Evolutionary conservation across 2,113 vertebrate genomes (phyloP).

Genomic region (Pollimyrus isidori): DNA sequence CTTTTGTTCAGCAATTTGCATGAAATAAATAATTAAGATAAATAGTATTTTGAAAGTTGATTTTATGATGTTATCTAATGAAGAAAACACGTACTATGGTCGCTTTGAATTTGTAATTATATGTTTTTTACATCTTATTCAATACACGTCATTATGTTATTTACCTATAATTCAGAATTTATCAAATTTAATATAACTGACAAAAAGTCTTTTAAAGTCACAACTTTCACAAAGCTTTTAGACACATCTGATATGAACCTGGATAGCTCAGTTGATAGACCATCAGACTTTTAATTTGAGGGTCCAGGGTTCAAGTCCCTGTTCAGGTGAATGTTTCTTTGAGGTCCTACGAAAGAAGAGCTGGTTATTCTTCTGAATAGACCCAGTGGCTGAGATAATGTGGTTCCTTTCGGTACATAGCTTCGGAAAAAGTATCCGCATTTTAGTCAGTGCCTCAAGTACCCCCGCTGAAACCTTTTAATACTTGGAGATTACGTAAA

Average conservation of each 20-base stretch:
- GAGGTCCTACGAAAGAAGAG: neutral
- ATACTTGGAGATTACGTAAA: neutral
- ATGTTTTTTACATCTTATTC: neutral
- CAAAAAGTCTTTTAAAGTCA: neutral
- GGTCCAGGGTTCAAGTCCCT: constrained; percentile 97
- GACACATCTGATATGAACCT: constrained; percentile 35
- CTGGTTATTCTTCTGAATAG: neutral
- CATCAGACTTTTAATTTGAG: constrained; percentile 98
- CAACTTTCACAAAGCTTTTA: neutral
- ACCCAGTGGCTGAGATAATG: neutral
- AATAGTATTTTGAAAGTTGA: neutral
- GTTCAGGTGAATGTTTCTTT: constrained; percentile 75
- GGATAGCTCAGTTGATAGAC: constrained; percentile 92
- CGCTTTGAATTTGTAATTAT: neutral
- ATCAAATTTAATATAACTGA: neutral
- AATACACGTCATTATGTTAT: neutral
- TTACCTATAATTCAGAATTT: neutral
- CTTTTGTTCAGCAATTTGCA: neutral
- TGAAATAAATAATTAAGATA: neutral
- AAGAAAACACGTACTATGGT: neutral
- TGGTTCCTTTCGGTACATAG: neutral
- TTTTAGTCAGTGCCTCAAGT: neutral
- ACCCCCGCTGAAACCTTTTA: neutral
- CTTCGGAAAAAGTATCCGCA: neutral
- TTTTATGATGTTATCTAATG: neutral